Conservation (phyloP, 2,113 vertebrate genomes). For the Ochotona princeps region DNA sequence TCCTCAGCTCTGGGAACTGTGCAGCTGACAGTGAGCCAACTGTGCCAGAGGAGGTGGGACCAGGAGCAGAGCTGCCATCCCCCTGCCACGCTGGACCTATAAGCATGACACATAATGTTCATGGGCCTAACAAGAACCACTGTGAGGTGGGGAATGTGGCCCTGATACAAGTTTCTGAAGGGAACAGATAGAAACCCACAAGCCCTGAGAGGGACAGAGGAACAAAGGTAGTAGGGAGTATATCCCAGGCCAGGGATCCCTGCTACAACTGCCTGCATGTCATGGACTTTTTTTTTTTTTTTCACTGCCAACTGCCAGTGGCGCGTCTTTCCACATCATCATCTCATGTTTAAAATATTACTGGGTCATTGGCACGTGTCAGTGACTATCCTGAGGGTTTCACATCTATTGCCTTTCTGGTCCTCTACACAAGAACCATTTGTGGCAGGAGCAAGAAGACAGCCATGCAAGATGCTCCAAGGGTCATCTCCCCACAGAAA, state of each 20-base stretch:
- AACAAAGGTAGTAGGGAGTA: background rate
- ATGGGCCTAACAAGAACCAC: background rate
- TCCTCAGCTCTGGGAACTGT: constrained; percentile 63
- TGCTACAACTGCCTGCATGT: too few relatives aligned
- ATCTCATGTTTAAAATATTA: background rate
- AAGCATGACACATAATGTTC: background rate
- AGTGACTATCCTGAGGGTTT: background rate
- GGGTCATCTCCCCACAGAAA: too few relatives aligned
- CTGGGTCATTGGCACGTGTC: background rate
- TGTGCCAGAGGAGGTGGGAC: too few relatives aligned
- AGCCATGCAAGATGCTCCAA: too few relatives aligned
- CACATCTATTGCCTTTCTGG: background rate
- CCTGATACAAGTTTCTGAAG: background rate
- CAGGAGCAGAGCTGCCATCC: background rate
- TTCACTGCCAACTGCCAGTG: background rate
- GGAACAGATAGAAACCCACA: background rate
- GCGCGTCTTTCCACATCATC: background rate
- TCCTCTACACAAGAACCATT: background rate
- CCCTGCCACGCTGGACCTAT: background rate
- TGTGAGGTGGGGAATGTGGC: background rate
- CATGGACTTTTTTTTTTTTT: background rate
- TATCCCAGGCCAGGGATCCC: background rate
- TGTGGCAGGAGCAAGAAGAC: too few relatives aligned
- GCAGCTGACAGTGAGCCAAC: constrained; percentile 50
- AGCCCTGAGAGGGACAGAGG: background rate